Evolutionary conservation across 2,797 vertebrate species (phyloP).

Genomic region (Tachyglossus aculeatus): DNA sequence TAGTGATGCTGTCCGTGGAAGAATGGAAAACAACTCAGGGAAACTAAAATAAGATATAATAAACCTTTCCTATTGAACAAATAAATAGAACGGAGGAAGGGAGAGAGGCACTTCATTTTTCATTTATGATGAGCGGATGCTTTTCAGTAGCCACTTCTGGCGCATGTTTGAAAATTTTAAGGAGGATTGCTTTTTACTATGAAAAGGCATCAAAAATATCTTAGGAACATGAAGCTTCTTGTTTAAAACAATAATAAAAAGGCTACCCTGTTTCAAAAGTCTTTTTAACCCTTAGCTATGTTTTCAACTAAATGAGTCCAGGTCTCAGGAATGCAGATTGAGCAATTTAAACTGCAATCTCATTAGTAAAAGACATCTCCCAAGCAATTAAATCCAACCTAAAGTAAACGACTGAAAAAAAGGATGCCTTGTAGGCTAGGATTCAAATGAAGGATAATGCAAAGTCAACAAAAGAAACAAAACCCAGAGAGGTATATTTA

Average conservation of each 20-base stretch:
- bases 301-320: constrained; percentile 25
- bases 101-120: neutral
- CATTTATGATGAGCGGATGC: neutral
- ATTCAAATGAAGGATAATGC: constrained; percentile 30
- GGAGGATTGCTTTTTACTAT: constrained; percentile 7
- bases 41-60: constrained; percentile 33
- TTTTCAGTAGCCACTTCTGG: constrained; percentile 4
- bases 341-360: constrained; percentile 16
- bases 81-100: neutral
- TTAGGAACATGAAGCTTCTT: constrained; percentile 17
- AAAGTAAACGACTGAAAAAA: constrained; percentile 5
- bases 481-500: neutral
- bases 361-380: constrained; percentile 20
- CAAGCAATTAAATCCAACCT: constrained; percentile 25
- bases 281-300: constrained; percentile 29
- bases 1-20: constrained; percentile 3
- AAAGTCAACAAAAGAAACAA: neutral
- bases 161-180: constrained; percentile 6
- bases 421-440: neutral
- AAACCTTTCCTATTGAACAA: neutral
- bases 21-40: neutral
- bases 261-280: constrained; percentile 1
- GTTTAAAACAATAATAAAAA: constrained; percentile 32
- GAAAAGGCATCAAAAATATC: constrained; percentile 18
- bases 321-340: constrained; percentile 11